Conservation (phyloP, 2,888 invertebrate species). For the Eristalinus aeneus region DNA sequence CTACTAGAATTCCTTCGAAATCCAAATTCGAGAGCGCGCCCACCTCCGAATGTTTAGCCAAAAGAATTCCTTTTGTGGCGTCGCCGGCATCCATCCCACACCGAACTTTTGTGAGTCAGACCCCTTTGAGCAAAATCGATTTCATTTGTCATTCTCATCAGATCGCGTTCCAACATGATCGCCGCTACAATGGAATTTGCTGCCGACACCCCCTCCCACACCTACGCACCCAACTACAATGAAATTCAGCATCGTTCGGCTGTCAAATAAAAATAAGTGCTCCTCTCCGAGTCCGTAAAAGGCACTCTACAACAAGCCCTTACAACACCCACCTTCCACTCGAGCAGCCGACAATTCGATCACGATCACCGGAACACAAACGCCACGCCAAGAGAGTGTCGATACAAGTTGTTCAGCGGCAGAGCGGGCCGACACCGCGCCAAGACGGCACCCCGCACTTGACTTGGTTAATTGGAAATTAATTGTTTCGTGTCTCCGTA, state of each 20-base stretch:
- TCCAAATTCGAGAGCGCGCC: not conserved
- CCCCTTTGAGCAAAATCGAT: not conserved
- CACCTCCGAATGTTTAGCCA: not conserved
- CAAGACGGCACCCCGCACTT: slow-evolving; percentile 18
- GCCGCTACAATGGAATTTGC: not conserved
- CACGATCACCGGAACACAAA: slow-evolving; percentile 23
- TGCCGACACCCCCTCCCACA: not conserved
- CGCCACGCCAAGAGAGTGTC: not conserved
- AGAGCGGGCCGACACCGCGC: too few relatives aligned
- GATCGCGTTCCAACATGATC: slow-evolving; percentile 8
- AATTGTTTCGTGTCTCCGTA: slow-evolving; percentile 48
- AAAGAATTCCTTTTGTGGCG: not conserved
- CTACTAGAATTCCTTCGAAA: not conserved
- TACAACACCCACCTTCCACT: slow-evolving; percentile 13
- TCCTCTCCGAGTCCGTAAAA: slow-evolving; percentile 3
- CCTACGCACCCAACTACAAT: not conserved
- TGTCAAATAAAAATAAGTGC: slow-evolving; percentile 19
- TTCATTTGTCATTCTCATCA: not conserved
- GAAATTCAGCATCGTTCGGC: slow-evolving; percentile 26
- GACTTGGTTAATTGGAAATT: slow-evolving; percentile 52
- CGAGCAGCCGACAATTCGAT: slow-evolving; percentile 21
- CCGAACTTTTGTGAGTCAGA: not conserved
- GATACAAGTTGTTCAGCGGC: not conserved
- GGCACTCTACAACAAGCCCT: slow-evolving; percentile 12
- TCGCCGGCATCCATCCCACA: not conserved